These are phyloP conservation scores for Sapayoa aenigma DNA, from an alignment of 2,113 vertebrate species.

Conservation along the genomic window DNA sequence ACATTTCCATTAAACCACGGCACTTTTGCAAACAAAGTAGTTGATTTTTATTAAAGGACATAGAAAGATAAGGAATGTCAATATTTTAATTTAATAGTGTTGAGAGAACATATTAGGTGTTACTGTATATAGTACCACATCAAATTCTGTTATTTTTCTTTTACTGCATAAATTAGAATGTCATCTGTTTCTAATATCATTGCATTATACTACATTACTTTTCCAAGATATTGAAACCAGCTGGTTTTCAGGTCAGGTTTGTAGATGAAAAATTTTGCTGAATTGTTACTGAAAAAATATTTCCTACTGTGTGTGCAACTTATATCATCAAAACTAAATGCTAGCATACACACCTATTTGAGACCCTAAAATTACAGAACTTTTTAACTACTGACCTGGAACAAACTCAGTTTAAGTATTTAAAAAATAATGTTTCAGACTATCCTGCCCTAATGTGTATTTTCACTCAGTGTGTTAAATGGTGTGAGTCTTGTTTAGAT, in stretches of 20 bases:
- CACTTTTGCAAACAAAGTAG: background rate
- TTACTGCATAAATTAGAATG: background rate
- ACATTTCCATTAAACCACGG: background rate
- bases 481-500: background rate
- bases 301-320: background rate
- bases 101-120: background rate
- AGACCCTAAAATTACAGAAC: background rate
- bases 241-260: background rate
- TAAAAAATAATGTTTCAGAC: background rate
- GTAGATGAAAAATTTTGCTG: background rate
- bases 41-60: background rate
- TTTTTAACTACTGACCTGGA: background rate
- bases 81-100: background rate
- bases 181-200: background rate
- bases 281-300: background rate
- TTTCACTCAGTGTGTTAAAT: background rate
- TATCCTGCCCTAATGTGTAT: background rate
- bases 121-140: background rate
- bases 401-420: background rate
- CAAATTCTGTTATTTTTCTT: background rate
- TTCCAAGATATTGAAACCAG: conserved; percentile 27
- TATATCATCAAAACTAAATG: background rate
- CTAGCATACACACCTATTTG: background rate
- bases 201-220: background rate
- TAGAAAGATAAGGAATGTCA: background rate